These are phyloP conservation scores for Psittacula cyanocephala DNA, from an alignment of 2,113 vertebrate species.

Conservation along the genomic window DNA sequence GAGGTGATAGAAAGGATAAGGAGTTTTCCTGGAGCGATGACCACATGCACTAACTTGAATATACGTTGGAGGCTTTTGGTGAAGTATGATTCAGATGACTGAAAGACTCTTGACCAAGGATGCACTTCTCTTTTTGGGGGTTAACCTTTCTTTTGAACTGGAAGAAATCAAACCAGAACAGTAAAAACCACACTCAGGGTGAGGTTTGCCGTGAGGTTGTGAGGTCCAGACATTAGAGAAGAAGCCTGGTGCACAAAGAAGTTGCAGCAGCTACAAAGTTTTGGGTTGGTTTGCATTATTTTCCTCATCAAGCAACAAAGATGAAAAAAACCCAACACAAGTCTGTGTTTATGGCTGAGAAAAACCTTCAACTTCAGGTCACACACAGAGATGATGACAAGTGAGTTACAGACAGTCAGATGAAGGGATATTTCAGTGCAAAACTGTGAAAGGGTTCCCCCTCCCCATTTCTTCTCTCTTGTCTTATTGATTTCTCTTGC, in stretches of 20 bases:
- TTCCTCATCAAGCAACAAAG: slow-evolving; percentile 9
- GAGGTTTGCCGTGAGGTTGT: slow-evolving; percentile 22
- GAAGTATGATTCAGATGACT: not conserved
- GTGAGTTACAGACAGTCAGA: slow-evolving; percentile 27
- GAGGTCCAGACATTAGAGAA: slow-evolving; percentile 7
- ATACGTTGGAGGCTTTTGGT: not conserved
- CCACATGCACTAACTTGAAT: not conserved
- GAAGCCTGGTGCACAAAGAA: not conserved
- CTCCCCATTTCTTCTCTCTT: slow-evolving; percentile 11
- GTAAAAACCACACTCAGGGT: slow-evolving; percentile 5
- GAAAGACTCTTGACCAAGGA: not conserved
- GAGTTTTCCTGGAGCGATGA: not conserved
- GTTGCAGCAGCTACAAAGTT: not conserved
- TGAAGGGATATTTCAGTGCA: slow-evolving; percentile 25
- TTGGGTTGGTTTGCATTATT: not conserved
- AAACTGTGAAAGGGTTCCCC: not conserved
- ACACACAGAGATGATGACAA: slow-evolving; percentile 35
- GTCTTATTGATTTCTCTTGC: slow-evolving; percentile 60
- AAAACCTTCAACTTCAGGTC: not conserved
- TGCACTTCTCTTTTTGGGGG: slow-evolving; percentile 9
- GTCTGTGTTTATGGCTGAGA: not conserved
- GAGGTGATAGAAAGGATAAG: not conserved
- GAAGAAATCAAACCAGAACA: slow-evolving; percentile 42
- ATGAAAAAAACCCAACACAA: not conserved
- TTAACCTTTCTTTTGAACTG: slow-evolving; percentile 53